These are phyloP conservation scores for Antheraea yamamai DNA, from an alignment of 2,888 invertebrate species.

Conservation along the genomic window DNA sequence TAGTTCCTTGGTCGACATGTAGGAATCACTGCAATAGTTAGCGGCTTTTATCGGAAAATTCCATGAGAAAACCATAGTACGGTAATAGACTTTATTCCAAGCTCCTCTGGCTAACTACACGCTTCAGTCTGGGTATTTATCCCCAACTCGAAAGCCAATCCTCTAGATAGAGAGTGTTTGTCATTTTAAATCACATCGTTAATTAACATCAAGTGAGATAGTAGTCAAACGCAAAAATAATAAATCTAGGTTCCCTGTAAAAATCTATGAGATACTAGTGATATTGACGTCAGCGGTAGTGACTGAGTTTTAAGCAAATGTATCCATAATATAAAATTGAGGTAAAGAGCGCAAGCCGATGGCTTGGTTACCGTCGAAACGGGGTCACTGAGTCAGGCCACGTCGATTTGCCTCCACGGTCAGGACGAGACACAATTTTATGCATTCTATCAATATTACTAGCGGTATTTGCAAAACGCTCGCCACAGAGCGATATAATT, in stretches of 20 bases:
- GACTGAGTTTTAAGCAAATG: background rate
- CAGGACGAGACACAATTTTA: conserved; percentile 30
- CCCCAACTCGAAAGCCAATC: background rate
- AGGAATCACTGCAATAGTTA: no score
- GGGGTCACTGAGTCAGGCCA: conserved; percentile 70
- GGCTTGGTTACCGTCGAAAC: conserved; percentile 42
- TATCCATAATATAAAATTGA: conserved; percentile 29
- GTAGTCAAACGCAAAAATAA: background rate
- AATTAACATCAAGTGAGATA: background rate
- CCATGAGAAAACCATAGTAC: no score
- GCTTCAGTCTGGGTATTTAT: background rate
- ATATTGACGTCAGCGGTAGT: background rate
- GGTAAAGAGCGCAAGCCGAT: conserved; percentile 54
- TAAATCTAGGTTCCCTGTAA: background rate
- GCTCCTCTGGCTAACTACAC: background rate
- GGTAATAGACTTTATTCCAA: background rate
- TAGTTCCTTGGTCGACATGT: no score
- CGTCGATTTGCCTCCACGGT: conserved; percentile 47
- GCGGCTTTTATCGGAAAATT: no score
- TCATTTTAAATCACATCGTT: background rate
- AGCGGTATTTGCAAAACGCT: background rate
- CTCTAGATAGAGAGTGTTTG: background rate
- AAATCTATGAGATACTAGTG: background rate
- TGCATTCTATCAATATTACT: background rate
- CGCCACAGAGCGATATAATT: background rate